A percentile compares a stretch with the other conserved stretches of the same genome.
phyloP scores from a whole-genome alignment of 2,797 vertebrate genomes.

The Crenichthys baileyi region DNA sequence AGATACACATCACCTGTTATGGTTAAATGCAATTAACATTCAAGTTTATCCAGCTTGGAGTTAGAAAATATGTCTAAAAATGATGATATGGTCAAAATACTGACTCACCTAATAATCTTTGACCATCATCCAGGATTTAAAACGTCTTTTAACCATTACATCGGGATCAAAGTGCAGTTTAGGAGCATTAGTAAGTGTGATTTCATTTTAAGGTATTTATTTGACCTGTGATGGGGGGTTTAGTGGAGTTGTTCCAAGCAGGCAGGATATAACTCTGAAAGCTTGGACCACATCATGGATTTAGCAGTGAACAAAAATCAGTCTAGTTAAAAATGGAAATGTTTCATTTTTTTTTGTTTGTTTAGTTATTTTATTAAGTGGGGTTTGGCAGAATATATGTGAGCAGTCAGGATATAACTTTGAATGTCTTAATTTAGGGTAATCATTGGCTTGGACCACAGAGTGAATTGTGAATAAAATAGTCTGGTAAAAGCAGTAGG shows the following conservation, averaged over 20 bases:
- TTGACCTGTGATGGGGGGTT: neutral
- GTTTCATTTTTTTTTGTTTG: too few species aligned
- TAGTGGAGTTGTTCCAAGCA: neutral
- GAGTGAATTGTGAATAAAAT: too few species aligned
- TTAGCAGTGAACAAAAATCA: neutral
- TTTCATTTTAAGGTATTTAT: neutral
- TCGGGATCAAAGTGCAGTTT: neutral
- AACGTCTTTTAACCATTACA: neutral
- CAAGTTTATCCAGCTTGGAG: too few species aligned
- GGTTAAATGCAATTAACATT: too few species aligned
- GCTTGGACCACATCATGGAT: neutral
- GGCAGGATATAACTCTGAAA: neutral
- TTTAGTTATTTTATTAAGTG: neutral
- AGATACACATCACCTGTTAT: too few species aligned
- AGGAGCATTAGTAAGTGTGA: neutral
- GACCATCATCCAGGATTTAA: neutral
- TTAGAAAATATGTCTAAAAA: too few species aligned
- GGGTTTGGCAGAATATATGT: neutral
- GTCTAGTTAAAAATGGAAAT: neutral
- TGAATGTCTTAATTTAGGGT: too few species aligned
- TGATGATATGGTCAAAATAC: too few species aligned
- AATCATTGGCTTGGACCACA: too few species aligned
- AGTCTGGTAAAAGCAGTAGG: too few species aligned
- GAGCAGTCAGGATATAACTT: neutral
- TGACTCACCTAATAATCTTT: too few species aligned